Conservation (phyloP, 2,113 vertebrate species). For the Chroicocephalus ridibundus region DNA sequence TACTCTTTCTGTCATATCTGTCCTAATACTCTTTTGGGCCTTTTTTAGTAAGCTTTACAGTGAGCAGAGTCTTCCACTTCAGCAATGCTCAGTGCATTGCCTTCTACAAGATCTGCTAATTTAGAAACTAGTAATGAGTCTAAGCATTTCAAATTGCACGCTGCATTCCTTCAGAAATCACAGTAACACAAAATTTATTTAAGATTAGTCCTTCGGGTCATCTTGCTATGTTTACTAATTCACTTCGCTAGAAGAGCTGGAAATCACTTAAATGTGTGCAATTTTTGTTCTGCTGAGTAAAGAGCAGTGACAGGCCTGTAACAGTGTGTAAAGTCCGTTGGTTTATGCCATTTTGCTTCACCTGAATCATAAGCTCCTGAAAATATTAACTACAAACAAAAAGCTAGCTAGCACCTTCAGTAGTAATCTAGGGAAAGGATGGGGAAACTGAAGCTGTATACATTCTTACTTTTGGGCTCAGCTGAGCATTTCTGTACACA, state of each 20-base stretch:
- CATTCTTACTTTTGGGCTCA: background rate
- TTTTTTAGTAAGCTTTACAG: background rate
- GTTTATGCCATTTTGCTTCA: background rate
- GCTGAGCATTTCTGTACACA: background rate
- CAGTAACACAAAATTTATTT: background rate
- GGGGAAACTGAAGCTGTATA: background rate
- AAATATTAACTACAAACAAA: background rate
- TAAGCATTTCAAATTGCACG: background rate
- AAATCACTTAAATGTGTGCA: background rate
- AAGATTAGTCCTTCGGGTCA: background rate
- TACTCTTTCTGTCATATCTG: background rate
- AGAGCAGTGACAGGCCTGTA: background rate
- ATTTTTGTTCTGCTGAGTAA: background rate
- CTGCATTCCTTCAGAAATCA: background rate
- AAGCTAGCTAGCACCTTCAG: background rate
- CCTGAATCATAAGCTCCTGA: background rate
- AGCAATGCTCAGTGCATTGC: background rate
- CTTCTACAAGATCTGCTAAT: background rate
- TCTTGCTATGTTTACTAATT: background rate
- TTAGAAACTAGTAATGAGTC: background rate
- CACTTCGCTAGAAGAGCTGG: background rate
- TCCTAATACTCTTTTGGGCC: background rate
- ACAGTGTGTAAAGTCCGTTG: background rate
- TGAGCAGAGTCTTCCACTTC: background rate
- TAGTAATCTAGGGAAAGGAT: background rate